Conservation (phyloP, 2,113 vertebrate genomes). For the Pterophyllum scalare region DNA sequence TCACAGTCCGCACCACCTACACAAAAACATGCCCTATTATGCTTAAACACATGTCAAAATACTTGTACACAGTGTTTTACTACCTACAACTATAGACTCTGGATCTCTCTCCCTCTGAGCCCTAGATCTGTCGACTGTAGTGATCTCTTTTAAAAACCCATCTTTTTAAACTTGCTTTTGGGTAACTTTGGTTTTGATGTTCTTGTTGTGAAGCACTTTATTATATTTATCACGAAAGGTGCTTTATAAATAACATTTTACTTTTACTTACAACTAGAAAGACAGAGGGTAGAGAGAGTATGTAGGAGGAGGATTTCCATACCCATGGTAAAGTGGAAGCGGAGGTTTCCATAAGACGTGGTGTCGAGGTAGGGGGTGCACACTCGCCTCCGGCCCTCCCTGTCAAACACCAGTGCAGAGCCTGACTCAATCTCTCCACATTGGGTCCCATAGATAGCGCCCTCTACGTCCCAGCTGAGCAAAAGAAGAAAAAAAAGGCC, state of each 20-base stretch:
- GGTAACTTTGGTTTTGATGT: not conserved
- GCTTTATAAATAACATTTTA: not conserved
- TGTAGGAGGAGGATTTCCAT: not conserved
- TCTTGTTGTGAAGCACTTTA: not conserved
- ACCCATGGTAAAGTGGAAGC: constrained; percentile 97
- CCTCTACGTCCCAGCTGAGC: constrained; percentile 91
- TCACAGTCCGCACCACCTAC: constrained; percentile 90
- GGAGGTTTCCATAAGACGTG: constrained; percentile 92
- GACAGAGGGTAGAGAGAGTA: not conserved
- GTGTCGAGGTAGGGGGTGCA: constrained; percentile 95
- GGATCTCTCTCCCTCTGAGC: not conserved
- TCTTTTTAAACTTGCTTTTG: constrained; percentile 1
- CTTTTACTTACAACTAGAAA: not conserved
- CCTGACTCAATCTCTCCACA: constrained; percentile 95
- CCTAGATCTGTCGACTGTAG: not conserved
- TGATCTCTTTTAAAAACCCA: not conserved
- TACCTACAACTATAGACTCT: not conserved
- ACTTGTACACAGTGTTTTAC: not conserved
- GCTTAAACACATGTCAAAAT: not conserved
- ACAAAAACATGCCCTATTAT: constrained; percentile 12
- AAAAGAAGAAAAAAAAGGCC: constrained; percentile 38
- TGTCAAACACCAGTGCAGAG: constrained; percentile 89
- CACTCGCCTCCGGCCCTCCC: constrained; percentile 88
- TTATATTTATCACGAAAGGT: not conserved
- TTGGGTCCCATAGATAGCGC: constrained; percentile 87